phyloP scores from a whole-genome alignment of 2,113 vertebrate genomes.

The Dicaeum eximium region DNA sequence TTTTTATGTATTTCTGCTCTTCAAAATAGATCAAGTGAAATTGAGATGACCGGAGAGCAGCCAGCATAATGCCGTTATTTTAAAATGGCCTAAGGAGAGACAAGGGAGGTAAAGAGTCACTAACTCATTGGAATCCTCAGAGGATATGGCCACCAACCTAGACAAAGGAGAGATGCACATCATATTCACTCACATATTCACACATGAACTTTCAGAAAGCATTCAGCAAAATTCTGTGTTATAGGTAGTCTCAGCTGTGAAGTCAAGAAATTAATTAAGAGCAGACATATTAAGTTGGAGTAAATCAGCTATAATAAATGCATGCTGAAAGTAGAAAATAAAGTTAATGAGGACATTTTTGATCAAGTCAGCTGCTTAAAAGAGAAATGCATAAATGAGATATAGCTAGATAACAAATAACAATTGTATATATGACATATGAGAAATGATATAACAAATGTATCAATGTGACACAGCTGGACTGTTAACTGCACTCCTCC shows the following conservation, averaged over 20 bases:
- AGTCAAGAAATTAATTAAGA: constrained; percentile 36
- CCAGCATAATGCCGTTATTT: constrained; percentile 28
- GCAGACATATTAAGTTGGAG: neutral
- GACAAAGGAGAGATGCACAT: constrained; percentile 18
- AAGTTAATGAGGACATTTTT: neutral
- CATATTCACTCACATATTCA: too few species aligned
- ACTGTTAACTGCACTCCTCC: neutral
- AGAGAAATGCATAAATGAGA: neutral
- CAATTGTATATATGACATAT: too few species aligned
- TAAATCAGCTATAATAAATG: constrained; percentile 11
- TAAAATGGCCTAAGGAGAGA: constrained; percentile 31
- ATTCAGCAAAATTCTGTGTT: constrained; percentile 13
- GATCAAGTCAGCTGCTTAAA: neutral
- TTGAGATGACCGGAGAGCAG: neutral
- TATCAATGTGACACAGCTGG: neutral
- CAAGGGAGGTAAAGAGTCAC: neutral
- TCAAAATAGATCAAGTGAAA: constrained; percentile 35
- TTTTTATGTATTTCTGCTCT: constrained; percentile 20
- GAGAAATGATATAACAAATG: too few species aligned
- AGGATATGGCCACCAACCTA: constrained; percentile 16
- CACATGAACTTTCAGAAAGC: neutral
- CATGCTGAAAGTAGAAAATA: neutral
- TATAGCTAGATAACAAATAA: too few species aligned
- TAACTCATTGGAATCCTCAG: constrained; percentile 45
- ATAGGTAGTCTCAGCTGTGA: neutral